phyloP scores from a whole-genome alignment of 2,113 vertebrate species.

The Podocnemis expansa region DNA sequence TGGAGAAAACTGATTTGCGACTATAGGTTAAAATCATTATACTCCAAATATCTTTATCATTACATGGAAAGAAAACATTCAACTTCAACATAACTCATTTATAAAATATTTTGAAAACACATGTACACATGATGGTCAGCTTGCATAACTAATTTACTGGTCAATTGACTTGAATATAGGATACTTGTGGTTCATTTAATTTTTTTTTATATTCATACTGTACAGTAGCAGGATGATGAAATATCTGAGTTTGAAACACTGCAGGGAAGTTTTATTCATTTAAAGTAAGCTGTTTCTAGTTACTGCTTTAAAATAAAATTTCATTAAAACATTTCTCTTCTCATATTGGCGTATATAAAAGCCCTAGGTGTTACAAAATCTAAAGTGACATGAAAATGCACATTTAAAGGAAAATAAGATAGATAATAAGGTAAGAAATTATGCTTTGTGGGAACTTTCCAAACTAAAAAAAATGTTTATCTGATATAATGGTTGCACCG shows the following conservation, averaged over 20 bases:
- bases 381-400: neutral
- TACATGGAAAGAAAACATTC: conserved; percentile 8
- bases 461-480: neutral
- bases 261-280: neutral
- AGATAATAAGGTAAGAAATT: neutral
- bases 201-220: neutral
- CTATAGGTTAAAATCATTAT: neutral
- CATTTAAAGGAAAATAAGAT: neutral
- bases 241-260: neutral
- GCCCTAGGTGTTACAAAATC: neutral
- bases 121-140: neutral
- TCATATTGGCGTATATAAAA: neutral
- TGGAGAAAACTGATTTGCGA: conserved; percentile 27
- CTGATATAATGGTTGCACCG: neutral
- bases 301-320: neutral
- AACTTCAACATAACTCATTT: neutral
- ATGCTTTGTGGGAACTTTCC: neutral
- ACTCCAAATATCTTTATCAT: neutral
- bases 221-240: neutral
- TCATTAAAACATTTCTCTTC: conserved; percentile 1
- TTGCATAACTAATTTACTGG: neutral
- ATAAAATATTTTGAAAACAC: neutral
- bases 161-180: neutral
- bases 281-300: neutral
- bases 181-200: neutral